A percentile compares a stretch with the other conserved stretches of the same genome.
These are phyloP conservation scores for Adelges cooleyi DNA, from an alignment of 1,140 invertebrate genomes.

Conservation along the genomic window DNA sequence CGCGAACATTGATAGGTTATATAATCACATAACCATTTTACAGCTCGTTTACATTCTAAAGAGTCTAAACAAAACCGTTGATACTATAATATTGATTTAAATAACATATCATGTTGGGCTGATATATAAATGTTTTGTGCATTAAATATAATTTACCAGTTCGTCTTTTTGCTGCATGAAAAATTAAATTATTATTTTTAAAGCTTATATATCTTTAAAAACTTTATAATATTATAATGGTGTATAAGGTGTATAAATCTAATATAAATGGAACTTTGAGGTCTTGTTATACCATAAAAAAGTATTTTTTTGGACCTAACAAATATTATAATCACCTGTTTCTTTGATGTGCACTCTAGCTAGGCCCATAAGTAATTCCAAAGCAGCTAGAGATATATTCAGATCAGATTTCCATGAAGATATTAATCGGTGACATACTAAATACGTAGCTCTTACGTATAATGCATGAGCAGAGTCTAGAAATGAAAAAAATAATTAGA, in stretches of 20 bases:
- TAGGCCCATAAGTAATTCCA: constrained; percentile 80
- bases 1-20: constrained; percentile 91
- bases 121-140: too few relatives aligned
- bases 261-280: too few relatives aligned
- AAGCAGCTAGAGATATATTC: constrained; percentile 85
- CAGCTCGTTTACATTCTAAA: constrained; percentile 78
- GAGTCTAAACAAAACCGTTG: constrained; percentile 61
- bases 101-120: background rate
- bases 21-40: constrained; percentile 96
- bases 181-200: too few relatives aligned
- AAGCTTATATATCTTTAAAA: too few relatives aligned
- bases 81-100: constrained; percentile 20
- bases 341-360: constrained; percentile 73
- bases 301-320: too few relatives aligned
- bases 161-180: constrained; percentile 19
- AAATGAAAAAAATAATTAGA: too few relatives aligned
- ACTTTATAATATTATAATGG: too few relatives aligned
- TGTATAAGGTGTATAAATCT: too few relatives aligned
- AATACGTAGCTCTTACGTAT: constrained; percentile 79
- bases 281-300: too few relatives aligned
- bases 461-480: constrained; percentile 71
- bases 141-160: too few relatives aligned
- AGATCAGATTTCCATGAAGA: constrained; percentile 92
- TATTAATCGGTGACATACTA: constrained; percentile 86
- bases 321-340: too few relatives aligned